These are phyloP conservation scores for Anagyrus pseudococci DNA, from an alignment of 2,888 invertebrate genomes.

Conservation along the genomic window DNA sequence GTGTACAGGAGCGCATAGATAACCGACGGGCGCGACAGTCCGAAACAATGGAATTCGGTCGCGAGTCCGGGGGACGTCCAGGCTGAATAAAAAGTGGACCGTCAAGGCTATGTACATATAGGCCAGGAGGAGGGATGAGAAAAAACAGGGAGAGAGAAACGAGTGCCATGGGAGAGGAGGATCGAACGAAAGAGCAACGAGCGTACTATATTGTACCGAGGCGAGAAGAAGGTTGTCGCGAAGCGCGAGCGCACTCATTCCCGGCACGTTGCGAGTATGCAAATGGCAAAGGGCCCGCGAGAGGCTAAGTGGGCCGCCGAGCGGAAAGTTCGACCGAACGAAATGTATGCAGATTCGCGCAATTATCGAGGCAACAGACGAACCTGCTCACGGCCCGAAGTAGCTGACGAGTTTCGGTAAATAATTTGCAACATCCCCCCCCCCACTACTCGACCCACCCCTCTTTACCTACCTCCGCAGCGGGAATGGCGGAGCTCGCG, in stretches of 20 bases:
- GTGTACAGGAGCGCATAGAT: too few relatives aligned
- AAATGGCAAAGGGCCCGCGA: slow-evolving; percentile 3
- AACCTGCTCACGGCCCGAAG: neutral
- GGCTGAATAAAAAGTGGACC: too few relatives aligned
- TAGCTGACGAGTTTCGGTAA: slow-evolving; percentile 2
- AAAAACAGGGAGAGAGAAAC: neutral
- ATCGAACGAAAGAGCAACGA: too few relatives aligned
- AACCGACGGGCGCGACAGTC: too few relatives aligned
- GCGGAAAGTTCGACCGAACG: slow-evolving; percentile 9
- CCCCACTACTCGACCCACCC: neutral
- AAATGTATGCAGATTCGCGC: slow-evolving; percentile 25
- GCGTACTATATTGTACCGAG: neutral
- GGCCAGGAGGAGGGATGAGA: neutral
- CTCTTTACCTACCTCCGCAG: too few relatives aligned
- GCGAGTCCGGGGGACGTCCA: too few relatives aligned
- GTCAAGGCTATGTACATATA: too few relatives aligned
- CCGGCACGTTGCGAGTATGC: slow-evolving; percentile 23
- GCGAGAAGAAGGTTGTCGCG: too few relatives aligned
- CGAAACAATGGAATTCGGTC: too few relatives aligned
- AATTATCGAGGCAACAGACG: slow-evolving; percentile 21
- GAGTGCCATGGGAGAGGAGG: too few relatives aligned
- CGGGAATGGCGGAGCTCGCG: too few relatives aligned
- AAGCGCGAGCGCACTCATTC: slow-evolving; percentile 12
- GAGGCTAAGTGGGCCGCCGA: neutral
- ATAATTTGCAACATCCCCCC: slow-evolving; percentile 10